Evolutionary conservation across 2,888 invertebrate species (phyloP), one percentile per base, ranked within the genome.

Genomic region (Megastigmus dorsalis): DNA sequence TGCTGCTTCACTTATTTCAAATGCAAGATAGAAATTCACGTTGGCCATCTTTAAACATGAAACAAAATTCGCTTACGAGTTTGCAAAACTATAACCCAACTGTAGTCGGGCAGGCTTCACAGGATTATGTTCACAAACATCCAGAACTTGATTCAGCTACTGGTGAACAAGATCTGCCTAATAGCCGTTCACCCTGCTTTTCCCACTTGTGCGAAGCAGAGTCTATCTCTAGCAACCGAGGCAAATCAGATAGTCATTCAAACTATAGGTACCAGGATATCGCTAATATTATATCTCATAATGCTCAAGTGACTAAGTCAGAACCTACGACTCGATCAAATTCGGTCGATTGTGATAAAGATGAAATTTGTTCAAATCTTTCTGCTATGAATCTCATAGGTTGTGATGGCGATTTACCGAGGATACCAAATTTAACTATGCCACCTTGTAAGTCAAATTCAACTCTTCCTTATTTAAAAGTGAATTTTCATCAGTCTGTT

Each of bases 1-100:
- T 92, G 89, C 83, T 93, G 57, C 85, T 92, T 66, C 91, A 91
- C 77, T 84, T 92, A 55, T 89, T 92, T 74, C 90, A 90, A 77
- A 87, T 89, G 82, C 89, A 85, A 20, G 87, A 87, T 69, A 84
- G 84, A 23, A 86, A 85, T 55, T 82, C 84, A 9, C 79, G 83
- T 9, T 85, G 84, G 84, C 79, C 82, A 10, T 82, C 86, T 7
- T 65, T 85, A n/a, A 83, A 82, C 33, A 79, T 84, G 26, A 83
- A 85, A 43, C 83, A 84, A 62, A 79, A 76, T n/a, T 77, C 80
- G 4, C 54, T 82, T 52, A 48, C 78, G 3, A 80, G 55, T 55
- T 76, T 83, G 20, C 83, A 79, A 41, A 81, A 77, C 63, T 83
- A 79, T 52, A 82, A 79, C 66, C 79, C 82, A n/a, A 80, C 77